Evolutionary conservation across 2,888 invertebrate genomes (phyloP).

Genomic region (Coremacera marginata): DNA sequence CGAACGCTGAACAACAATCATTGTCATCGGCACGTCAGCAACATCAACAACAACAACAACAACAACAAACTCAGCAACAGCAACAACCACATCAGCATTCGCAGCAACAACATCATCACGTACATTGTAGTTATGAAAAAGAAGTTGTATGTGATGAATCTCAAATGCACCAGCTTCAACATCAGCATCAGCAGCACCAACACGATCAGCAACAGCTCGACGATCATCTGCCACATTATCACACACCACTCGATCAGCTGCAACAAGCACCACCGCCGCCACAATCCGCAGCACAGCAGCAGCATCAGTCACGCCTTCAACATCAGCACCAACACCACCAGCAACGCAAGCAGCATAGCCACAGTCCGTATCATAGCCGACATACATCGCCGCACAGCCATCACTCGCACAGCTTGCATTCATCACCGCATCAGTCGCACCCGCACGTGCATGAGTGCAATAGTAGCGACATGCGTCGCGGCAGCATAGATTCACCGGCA

Average conservation of each 20-base stretch:
- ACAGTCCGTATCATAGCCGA: slow-evolving; percentile 56
- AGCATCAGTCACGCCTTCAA: slow-evolving; percentile 34
- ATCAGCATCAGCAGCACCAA: slow-evolving; percentile 50
- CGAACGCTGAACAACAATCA: slow-evolving; percentile 55
- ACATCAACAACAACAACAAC: slow-evolving; percentile 53
- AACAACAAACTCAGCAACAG: slow-evolving; percentile 55
- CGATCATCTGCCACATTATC: slow-evolving; percentile 47
- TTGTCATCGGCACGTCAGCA: slow-evolving; percentile 53
- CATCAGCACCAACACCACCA: slow-evolving; percentile 50
- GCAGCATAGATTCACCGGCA: slow-evolving; percentile 38
- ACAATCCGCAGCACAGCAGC: slow-evolving; percentile 34
- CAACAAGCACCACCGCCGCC: slow-evolving; percentile 46
- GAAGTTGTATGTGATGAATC: slow-evolving; percentile 68
- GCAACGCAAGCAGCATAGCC: slow-evolving; percentile 57
- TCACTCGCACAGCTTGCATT: slow-evolving; percentile 57
- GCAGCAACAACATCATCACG: slow-evolving; percentile 58
- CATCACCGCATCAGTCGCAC: slow-evolving; percentile 57
- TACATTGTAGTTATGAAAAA: slow-evolving; percentile 68
- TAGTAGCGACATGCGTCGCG: slow-evolving; percentile 33
- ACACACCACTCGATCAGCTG: slow-evolving; percentile 44
- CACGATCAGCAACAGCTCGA: slow-evolving; percentile 52
- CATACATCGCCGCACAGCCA: slow-evolving; percentile 63
- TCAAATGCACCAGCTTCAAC: slow-evolving; percentile 59
- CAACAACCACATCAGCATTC: slow-evolving; percentile 41
- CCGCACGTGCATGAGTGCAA: slow-evolving; percentile 53